Conservation (phyloP, 1,140 invertebrate species). For the Reticulitermes speratus region DNA sequence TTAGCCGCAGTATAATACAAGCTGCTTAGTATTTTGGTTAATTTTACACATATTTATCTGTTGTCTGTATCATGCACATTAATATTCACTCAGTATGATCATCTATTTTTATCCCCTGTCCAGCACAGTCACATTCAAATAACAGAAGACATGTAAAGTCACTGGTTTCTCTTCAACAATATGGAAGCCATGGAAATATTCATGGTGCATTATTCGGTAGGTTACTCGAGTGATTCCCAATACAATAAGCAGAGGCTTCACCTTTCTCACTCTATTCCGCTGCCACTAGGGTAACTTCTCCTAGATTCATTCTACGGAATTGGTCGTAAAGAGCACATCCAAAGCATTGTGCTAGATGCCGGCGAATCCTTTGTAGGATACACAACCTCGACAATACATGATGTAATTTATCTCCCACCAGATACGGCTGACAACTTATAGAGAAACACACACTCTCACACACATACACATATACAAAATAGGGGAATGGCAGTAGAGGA, state of each 20-base stretch:
- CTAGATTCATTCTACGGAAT: neutral
- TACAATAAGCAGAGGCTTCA: neutral
- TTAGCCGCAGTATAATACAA: no score
- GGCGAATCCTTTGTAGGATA: neutral
- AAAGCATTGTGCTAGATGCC: neutral
- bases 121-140: neutral
- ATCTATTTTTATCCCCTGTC: neutral
- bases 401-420: constrained; percentile 16
- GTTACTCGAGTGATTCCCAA: neutral
- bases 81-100: neutral
- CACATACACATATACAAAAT: neutral
- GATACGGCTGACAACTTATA: neutral
- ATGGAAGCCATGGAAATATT: neutral
- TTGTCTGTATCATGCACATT: neutral
- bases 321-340: neutral
- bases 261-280: neutral
- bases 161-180: neutral
- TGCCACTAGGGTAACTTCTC: neutral
- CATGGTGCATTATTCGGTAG: neutral
- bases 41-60: no score
- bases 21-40: no score
- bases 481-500: neutral
- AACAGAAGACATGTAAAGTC: neutral
- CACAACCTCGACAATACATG: constrained; percentile 18
- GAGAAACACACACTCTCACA: neutral